phyloP scores from a whole-genome alignment of 2,797 vertebrate species.

The Choloepus didactylus region DNA sequence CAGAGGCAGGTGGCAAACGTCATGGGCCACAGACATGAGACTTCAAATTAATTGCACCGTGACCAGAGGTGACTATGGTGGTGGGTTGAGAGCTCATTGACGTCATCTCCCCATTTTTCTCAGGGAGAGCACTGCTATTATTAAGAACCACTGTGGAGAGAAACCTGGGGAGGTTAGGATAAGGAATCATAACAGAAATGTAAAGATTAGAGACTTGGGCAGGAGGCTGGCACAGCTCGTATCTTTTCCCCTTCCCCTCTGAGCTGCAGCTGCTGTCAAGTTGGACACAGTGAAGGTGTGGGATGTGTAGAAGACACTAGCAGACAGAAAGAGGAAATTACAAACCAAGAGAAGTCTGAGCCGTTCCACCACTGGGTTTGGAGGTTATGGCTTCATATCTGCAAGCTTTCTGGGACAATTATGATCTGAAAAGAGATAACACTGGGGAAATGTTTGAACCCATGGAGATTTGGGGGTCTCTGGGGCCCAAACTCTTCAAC shows the following conservation, averaged over 20 bases:
- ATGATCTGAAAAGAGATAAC: neutral
- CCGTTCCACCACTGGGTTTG: neutral
- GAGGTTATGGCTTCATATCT: neutral
- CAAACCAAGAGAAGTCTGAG: neutral
- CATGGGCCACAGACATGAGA: rapidly evolving
- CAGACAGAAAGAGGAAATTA: neutral
- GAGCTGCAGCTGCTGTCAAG: neutral
- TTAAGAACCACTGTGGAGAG: rapidly evolving
- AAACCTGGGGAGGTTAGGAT: too few relatives aligned
- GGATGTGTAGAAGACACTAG: neutral
- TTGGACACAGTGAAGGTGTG: rapidly evolving
- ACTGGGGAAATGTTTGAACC: neutral
- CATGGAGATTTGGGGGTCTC: neutral
- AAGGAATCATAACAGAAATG: rapidly evolving
- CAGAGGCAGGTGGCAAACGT: neutral
- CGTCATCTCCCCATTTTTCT: neutral
- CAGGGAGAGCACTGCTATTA: neutral
- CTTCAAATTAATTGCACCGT: rapidly evolving
- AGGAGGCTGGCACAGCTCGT: rapidly evolving
- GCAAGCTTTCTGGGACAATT: neutral
- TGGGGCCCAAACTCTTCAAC: neutral
- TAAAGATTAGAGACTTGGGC: neutral
- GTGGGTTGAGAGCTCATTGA: neutral
- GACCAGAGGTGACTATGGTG: neutral
- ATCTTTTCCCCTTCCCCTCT: neutral